Base-by-base conservation (phyloP, 2,797 vertebrate genomes). In the Peromyscus nudipes region DNA sequence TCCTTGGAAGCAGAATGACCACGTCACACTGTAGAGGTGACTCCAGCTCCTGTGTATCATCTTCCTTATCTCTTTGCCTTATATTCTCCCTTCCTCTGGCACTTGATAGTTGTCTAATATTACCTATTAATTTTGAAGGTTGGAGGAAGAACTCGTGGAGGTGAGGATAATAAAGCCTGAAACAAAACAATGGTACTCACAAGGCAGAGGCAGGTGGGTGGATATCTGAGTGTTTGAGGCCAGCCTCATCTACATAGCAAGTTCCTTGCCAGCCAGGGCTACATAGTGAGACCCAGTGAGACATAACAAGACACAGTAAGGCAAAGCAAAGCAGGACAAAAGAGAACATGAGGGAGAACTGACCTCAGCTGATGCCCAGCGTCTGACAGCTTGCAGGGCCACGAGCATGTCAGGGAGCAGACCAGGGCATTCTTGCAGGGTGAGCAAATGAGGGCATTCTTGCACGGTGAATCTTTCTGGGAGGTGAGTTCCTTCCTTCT, bases 91-190 rank as follows among this genome's bases (percentile, higher is more conserved):
- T 46, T 81, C 12, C 92, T 80, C 34, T 71, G 16, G 12, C 46
- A 62, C 2, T 4, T 55, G 40, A n/a, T 49, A 43, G 79, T 25
- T 81, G 64, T 9, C 34, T 82, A 64, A 89, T 64, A 29, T 46
- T 43, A 84, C 46, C n/a, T 14, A 92, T 57, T 62, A 23, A n/a
- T 92, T 93, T 93, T 92, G 43, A 81, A 82, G 73, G 62, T 62
- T 5, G 60, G 86, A 83, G 16, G 14, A 86, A 91, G 27, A 85
- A 17, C 67, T 7, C 57, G 71, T 37, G 37, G n/a, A 84, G 12
- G 49, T 46, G 34, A 62, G 11, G 31, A 34, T 29, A 85, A 43
- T 34, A 55, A 89, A 31, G 84, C 10, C 14, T 55, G 8, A 76
- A 84, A 89, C 23, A 55, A 87, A 34, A 67, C 12, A 85, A 16